Conservation (phyloP, 2,113 vertebrate species). For the Megaceryle torquata region DNA sequence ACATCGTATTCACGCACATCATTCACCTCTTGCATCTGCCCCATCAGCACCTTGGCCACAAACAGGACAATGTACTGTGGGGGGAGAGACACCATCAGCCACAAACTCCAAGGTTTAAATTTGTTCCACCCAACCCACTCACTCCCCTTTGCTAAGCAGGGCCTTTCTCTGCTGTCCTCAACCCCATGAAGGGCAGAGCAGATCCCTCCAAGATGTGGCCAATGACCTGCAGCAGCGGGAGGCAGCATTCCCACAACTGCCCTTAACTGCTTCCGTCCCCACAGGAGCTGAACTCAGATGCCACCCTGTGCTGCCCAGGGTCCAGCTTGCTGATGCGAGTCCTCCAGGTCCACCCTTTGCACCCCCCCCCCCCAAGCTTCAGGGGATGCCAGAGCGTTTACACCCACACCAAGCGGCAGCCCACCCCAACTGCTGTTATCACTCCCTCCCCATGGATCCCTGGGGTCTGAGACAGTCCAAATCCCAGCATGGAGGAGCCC, state of each 20-base stretch:
- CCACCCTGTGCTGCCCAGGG: background rate
- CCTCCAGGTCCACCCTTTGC: background rate
- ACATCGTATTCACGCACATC: slow-evolving; percentile 90
- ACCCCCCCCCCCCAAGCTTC: background rate
- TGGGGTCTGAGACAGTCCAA: accelerated
- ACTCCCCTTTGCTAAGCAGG: accelerated
- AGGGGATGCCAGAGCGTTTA: background rate
- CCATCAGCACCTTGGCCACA: slow-evolving; percentile 87
- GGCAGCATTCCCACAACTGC: accelerated
- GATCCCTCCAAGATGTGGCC: accelerated
- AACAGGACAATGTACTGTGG: slow-evolving; percentile 90
- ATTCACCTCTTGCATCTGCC: slow-evolving; percentile 87
- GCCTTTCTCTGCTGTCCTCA: background rate
- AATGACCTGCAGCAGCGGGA: background rate
- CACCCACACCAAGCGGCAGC: background rate
- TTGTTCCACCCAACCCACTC: background rate
- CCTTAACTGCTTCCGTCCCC: background rate
- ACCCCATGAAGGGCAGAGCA: background rate
- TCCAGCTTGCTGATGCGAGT: accelerated
- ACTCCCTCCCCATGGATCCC: accelerated
- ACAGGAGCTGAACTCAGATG: accelerated
- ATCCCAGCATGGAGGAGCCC: background rate
- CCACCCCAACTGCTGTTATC: background rate
- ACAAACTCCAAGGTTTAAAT: accelerated
- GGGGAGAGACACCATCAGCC: background rate